These are phyloP conservation scores for Lagopus leucura DNA, from an alignment of 2,113 vertebrate species.

Conservation along the genomic window DNA sequence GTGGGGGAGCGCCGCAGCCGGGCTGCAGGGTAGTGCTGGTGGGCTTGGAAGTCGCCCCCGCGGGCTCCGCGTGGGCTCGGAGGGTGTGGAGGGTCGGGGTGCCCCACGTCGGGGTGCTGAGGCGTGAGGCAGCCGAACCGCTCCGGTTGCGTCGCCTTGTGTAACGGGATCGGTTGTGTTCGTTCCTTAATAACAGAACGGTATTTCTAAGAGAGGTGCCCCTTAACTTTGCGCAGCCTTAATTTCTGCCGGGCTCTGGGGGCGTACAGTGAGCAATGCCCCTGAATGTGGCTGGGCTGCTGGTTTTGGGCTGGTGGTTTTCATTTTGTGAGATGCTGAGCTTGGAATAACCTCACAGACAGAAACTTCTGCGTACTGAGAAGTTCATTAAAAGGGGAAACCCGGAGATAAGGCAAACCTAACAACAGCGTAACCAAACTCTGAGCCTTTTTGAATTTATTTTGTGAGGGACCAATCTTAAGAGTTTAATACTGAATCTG, in stretches of 20 bases:
- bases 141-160: background rate
- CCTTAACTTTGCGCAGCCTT: background rate
- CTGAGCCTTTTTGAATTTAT: background rate
- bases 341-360: background rate
- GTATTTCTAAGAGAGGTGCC: background rate
- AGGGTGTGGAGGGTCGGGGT: background rate
- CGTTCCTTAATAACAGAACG: background rate
- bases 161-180: background rate
- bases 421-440: accelerated
- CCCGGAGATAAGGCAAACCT: background rate
- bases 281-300: background rate
- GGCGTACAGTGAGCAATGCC: background rate
- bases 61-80: accelerated
- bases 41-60: background rate
- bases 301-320: background rate
- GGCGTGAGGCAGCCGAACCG: background rate
- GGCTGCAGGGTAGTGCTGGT: background rate
- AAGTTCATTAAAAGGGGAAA: background rate
- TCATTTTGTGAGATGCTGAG: background rate
- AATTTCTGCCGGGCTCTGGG: background rate
- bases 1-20: background rate
- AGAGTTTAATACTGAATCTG: background rate
- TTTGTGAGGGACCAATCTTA: background rate
- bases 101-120: background rate
- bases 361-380: background rate